phyloP scores from a whole-genome alignment of 2,797 vertebrate genomes.

The Erethizon dorsatum region DNA sequence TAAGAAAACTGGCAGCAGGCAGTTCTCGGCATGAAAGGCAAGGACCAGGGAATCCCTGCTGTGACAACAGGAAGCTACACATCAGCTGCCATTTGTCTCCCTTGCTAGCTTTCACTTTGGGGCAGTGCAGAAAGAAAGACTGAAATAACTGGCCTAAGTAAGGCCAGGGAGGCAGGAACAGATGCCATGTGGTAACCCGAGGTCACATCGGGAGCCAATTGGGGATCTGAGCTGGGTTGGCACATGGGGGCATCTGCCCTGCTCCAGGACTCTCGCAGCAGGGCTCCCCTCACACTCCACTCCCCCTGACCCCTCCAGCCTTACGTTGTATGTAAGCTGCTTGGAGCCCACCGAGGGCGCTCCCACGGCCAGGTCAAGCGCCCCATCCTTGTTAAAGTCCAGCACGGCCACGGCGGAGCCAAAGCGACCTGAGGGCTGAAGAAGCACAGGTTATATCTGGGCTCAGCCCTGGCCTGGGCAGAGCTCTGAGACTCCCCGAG shows the following conservation, averaged over 20 bases:
- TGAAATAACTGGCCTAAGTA: no score
- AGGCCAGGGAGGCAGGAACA: not conserved
- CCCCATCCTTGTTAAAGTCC: slow-evolving; percentile 90
- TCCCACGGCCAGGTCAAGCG: slow-evolving; percentile 89
- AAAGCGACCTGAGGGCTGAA: slow-evolving; percentile 90
- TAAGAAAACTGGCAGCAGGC: not conserved
- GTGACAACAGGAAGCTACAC: not conserved
- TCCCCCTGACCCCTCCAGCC: not conserved
- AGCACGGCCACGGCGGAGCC: slow-evolving; percentile 90
- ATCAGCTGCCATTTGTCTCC: not conserved
- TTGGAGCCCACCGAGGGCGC: slow-evolving; percentile 90
- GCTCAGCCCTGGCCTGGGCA: accelerated
- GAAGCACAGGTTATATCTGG: not conserved
- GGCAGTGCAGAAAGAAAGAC: not conserved
- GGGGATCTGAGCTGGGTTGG: not conserved
- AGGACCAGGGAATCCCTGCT: no score
- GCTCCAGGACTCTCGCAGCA: not conserved
- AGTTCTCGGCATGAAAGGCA: not conserved
- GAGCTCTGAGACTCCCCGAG: not conserved
- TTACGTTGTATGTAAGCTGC: slow-evolving; percentile 89
- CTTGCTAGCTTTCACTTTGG: not conserved
- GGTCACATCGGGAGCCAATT: not conserved
- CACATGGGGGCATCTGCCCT: not conserved
- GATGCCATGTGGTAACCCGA: not conserved
- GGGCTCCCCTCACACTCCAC: not conserved